Percentiles rank a stretch among this genome's conserved stretches.
Evolutionary conservation across 2,113 vertebrate genomes (phyloP).

Genomic region (Calonectris borealis): DNA sequence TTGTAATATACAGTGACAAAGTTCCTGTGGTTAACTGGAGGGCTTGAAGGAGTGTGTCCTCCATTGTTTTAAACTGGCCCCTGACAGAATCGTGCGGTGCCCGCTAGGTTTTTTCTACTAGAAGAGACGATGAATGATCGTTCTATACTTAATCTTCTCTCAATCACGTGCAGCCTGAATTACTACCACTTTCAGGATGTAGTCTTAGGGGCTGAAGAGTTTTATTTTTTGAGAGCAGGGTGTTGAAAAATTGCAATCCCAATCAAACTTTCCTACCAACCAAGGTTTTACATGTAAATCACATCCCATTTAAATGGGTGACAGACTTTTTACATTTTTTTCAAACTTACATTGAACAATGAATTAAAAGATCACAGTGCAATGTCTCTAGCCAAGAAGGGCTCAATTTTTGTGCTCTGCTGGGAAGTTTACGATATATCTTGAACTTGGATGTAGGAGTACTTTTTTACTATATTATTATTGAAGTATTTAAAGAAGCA

Average conservation of each 20-base stretch:
- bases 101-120: neutral
- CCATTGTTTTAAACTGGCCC: neutral
- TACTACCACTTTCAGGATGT: neutral
- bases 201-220: neutral
- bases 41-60: neutral
- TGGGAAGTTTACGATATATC: neutral
- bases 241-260: neutral
- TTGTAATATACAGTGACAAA: neutral
- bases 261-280: neutral
- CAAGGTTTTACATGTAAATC: neutral
- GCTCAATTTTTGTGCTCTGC: neutral
- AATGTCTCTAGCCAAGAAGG: neutral
- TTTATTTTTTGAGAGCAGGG: neutral
- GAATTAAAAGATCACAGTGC: neutral
- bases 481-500: neutral
- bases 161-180: neutral
- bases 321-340: neutral
- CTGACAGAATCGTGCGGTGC: neutral
- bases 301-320: neutral
- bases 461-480: neutral
- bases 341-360: neutral
- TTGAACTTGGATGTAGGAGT: neutral
- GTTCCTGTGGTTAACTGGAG: neutral
- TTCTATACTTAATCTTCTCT: neutral
- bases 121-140: neutral